A percentile compares a stretch with the other conserved stretches of the same genome.
These are phyloP conservation scores for Myiopsitta monachus DNA, from an alignment of 2,113 vertebrate genomes.

Conservation along the genomic window DNA sequence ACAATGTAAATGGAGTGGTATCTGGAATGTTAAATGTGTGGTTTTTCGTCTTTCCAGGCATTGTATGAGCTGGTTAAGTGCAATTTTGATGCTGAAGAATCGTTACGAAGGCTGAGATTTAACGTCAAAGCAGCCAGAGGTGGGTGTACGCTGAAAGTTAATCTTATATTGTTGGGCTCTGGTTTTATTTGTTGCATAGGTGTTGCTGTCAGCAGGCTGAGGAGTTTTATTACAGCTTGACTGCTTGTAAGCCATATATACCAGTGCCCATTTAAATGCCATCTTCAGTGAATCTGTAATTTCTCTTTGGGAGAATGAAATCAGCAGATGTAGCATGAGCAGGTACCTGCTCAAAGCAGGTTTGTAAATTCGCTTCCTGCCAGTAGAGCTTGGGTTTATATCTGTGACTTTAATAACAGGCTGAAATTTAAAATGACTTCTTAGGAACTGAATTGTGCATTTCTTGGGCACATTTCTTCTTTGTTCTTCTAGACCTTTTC, in stretches of 20 bases:
- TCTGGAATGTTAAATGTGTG: not conserved
- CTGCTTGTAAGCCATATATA: not conserved
- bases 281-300: not conserved
- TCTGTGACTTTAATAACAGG: not conserved
- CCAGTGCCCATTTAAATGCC: not conserved
- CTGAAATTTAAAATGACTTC: not conserved
- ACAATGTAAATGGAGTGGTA: not conserved
- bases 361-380: not conserved
- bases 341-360: not conserved
- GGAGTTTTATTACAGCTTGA: not conserved
- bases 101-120: constrained; percentile 89
- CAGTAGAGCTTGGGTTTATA: not conserved
- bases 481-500: not conserved
- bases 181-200: accelerated
- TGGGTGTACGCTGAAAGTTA: constrained; percentile 55
- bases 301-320: not conserved
- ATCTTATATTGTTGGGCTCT: not conserved
- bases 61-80: constrained; percentile 97
- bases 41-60: constrained; percentile 76
- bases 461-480: not conserved
- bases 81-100: constrained; percentile 93
- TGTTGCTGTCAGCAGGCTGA: not conserved
- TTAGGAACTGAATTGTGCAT: accelerated
- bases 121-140: constrained; percentile 95
- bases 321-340: not conserved